Base-by-base conservation (phyloP, 2,113 vertebrate species). In the Dromaius novaehollandiae region DNA sequence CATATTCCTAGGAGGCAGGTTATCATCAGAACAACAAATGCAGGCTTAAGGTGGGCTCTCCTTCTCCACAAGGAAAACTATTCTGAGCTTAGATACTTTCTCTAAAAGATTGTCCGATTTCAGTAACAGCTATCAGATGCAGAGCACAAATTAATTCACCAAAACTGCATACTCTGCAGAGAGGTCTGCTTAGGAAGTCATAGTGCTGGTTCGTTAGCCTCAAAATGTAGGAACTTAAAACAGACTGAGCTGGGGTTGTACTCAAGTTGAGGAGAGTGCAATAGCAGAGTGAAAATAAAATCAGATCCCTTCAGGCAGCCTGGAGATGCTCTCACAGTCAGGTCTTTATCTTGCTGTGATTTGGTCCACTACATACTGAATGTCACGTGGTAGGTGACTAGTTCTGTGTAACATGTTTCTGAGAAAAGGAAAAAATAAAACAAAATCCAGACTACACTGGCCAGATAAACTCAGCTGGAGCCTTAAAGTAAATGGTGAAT, bases 401-500 rank as follows among this genome's bases (percentile, higher is more conserved):
- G 50, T 74, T 36, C 88, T 86, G 71, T 55, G 53, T 24, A 56
- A 50, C 13, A 2, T 4, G 42, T 48, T 92, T 71, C 38, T 85
- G 81, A 84, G 74, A 25, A 73, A 68, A 69, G 16, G 38, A 28
- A 60, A 5, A 79, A 79, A 42, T 48, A 20, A 42, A 65, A 64
- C 82, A 46, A 17, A 2, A 15, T 0, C 2, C 55, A 11, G 85
- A 30, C 74, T 46, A 8, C 5, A 0, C 51, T 51, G 70, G 36
- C 68, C 3, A 5, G 50, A 75, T 65, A 81, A 86, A 68, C 46
- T 28, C 40, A 86, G 32, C 30, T 73, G 68, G 76, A 83, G 36
- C 74, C 34, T 44, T 75, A 46, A 91, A 94, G 79, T 55, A 55
- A 88, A 16, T 7, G 82, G 17, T 86, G 85, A 77, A 74, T 91